Evolutionary conservation across 2,113 vertebrate genomes (phyloP).

Genomic region (Labeo catla): DNA sequence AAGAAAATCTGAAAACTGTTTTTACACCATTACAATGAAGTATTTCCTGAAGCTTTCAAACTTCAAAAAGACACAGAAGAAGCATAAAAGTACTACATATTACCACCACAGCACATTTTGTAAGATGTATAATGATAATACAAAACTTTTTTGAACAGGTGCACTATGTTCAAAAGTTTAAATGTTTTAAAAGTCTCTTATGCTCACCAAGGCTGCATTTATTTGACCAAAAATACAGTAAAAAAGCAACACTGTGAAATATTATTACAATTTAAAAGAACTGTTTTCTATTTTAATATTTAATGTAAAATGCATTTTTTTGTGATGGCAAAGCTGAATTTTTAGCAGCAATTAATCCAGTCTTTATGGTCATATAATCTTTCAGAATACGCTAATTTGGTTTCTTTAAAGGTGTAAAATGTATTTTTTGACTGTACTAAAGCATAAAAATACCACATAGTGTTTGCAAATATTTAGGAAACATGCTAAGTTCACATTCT

Average conservation of each 20-base stretch:
- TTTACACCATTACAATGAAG: neutral
- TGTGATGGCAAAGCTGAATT: neutral
- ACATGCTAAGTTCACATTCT: neutral
- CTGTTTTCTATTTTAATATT: neutral
- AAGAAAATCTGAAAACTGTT: neutral
- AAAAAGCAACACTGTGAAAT: neutral
- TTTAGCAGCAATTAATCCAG: neutral
- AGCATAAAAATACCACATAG: neutral
- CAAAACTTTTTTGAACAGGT: neutral
- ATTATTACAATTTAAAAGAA: too few species aligned
- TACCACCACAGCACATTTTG: neutral
- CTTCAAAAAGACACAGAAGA: conserved; percentile 5
- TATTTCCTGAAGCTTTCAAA: neutral
- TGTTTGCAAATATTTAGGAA: neutral
- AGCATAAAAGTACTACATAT: neutral
- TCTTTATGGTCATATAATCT: neutral
- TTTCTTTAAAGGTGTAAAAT: too few species aligned
- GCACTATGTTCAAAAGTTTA: too few species aligned
- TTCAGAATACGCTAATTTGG: neutral
- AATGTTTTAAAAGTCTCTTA: neutral
- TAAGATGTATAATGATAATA: neutral
- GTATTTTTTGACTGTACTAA: neutral
- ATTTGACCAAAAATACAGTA: neutral
- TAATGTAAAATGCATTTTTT: neutral
- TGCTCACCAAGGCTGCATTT: neutral